These are phyloP conservation scores for Myodes glareolus DNA, from an alignment of 2,113 vertebrate species.

Conservation along the genomic window DNA sequence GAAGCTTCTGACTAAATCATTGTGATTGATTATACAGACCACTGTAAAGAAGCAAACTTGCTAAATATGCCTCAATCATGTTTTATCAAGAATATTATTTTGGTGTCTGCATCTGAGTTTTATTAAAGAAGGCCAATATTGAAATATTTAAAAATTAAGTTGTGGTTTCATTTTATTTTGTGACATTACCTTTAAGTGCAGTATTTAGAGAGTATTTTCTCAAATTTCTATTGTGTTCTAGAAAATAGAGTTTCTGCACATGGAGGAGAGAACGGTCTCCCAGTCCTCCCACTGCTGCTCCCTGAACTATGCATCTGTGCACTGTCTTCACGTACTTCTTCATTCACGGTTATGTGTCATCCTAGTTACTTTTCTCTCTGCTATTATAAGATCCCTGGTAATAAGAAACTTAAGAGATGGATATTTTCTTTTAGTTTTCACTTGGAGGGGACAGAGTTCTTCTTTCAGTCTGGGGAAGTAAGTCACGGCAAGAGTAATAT, in stretches of 20 bases:
- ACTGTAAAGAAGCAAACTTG: background rate
- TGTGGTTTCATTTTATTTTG: background rate
- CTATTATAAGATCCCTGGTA: background rate
- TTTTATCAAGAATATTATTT: conserved; percentile 1
- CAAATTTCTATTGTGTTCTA: background rate
- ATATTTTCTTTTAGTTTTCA: background rate
- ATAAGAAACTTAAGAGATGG: background rate
- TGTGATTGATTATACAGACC: background rate
- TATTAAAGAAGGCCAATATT: background rate
- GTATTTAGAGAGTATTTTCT: background rate
- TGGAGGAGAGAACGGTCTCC: background rate
- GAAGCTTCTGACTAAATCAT: background rate
- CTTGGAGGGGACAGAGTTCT: background rate
- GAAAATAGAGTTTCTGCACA: background rate
- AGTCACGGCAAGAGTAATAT: background rate
- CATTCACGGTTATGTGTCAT: background rate
- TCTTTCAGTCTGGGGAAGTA: background rate
- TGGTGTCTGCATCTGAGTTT: background rate
- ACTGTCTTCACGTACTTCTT: background rate
- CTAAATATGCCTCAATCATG: background rate
- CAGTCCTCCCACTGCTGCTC: background rate
- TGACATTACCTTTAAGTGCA: background rate
- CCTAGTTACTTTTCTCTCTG: background rate
- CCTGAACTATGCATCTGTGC: accelerated
- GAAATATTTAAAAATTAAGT: background rate